Evolutionary conservation across 2,888 invertebrate genomes (phyloP).

Genomic region (Adineta ricciae): DNA sequence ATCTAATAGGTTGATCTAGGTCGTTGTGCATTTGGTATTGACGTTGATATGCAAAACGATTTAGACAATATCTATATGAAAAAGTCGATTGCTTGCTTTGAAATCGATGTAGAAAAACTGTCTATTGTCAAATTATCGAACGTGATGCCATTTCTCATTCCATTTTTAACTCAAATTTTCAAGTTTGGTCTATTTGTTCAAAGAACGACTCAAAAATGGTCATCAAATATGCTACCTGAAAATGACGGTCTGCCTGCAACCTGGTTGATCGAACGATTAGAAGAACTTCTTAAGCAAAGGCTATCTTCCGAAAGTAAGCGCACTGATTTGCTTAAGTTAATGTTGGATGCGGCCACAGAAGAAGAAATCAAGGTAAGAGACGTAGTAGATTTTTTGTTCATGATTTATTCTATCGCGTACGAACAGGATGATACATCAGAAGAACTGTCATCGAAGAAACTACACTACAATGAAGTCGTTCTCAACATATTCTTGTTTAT

Average conservation of each 20-base stretch:
- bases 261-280: neutral
- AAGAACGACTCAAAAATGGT: neutral
- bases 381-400: neutral
- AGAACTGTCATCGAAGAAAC: neutral
- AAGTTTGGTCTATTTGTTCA: neutral
- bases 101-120: neutral
- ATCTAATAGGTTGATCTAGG: neutral
- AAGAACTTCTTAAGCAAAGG: neutral
- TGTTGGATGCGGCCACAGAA: neutral
- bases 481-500: slow-evolving; percentile 22
- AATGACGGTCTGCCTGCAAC: neutral
- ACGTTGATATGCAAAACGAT: slow-evolving; percentile 11
- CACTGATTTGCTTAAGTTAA: neutral
- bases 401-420: neutral
- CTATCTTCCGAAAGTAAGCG: neutral
- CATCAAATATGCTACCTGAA: neutral
- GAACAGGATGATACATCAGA: neutral
- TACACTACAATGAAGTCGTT: slow-evolving; percentile 13
- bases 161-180: neutral
- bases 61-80: neutral
- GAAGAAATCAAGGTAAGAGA: neutral
- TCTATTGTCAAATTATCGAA: neutral
- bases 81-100: neutral
- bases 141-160: slow-evolving; percentile 2
- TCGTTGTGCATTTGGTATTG: slow-evolving; percentile 4